These are phyloP conservation scores for Adela reaumurella DNA, from an alignment of 2,888 invertebrate species.

Conservation along the genomic window DNA sequence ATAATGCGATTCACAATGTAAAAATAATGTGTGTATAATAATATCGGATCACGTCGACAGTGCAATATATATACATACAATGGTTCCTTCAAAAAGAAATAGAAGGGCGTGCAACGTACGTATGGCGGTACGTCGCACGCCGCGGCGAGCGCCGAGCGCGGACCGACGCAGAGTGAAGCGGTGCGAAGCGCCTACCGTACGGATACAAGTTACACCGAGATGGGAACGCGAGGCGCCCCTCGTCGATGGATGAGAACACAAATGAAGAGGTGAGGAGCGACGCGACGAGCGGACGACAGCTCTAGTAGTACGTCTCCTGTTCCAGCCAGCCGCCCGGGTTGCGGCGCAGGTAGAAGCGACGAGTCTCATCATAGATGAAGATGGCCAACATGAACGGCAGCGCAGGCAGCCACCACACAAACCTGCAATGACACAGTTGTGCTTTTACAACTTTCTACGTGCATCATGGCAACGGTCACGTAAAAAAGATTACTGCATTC, in stretches of 20 bases:
- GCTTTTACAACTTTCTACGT: too few relatives aligned
- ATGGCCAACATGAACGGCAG: constrained; percentile 97
- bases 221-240: background rate
- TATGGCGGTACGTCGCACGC: constrained; percentile 14
- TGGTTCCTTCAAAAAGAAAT: constrained; percentile 25
- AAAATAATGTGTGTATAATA: constrained; percentile 32
- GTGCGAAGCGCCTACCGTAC: constrained; percentile 49
- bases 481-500: too few relatives aligned
- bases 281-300: constrained; percentile 23
- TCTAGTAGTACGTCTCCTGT: constrained; percentile 97
- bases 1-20: constrained; percentile 41
- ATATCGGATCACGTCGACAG: constrained; percentile 40
- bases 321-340: constrained; percentile 99
- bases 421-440: too few relatives aligned
- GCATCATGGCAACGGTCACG: too few relatives aligned
- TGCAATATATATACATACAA: constrained; percentile 47
- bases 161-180: constrained; percentile 16
- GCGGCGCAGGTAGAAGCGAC: constrained; percentile 95
- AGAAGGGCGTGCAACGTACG: constrained; percentile 16
- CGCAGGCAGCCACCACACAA: constrained; percentile 98
- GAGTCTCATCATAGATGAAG: constrained; percentile 97
- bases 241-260: constrained; percentile 28
- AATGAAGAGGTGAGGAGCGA: constrained; percentile 42
- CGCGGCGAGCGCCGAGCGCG: constrained; percentile 7
- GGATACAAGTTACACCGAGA: constrained; percentile 29